A percentile compares a stretch with the other conserved stretches of the same genome.
phyloP scores from a whole-genome alignment of 2,888 invertebrate species.

The Andrena dorsata region DNA sequence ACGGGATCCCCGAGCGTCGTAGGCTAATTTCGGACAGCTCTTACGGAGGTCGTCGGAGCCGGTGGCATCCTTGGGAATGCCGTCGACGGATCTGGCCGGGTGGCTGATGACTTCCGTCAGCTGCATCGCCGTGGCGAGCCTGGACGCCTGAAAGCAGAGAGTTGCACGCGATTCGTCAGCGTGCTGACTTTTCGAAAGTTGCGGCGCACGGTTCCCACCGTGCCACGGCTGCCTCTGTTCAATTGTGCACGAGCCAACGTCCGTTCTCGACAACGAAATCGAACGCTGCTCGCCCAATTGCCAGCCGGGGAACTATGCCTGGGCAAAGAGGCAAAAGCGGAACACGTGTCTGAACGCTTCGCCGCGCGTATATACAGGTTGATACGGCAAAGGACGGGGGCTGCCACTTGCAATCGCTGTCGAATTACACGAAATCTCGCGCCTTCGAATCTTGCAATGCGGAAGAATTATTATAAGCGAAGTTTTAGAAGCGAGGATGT shows the following conservation, averaged over 20 bases:
- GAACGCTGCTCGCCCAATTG: constrained; percentile 2
- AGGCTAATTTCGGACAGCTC: constrained; percentile 10
- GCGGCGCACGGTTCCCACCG: no score
- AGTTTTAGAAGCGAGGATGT: not conserved
- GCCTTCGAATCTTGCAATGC: not conserved
- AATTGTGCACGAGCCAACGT: constrained; percentile 4
- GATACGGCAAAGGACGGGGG: not conserved
- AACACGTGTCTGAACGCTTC: not conserved
- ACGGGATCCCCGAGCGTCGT: constrained; percentile 23
- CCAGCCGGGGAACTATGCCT: not conserved
- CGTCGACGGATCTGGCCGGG: constrained; percentile 31
- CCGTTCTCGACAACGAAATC: constrained; percentile 6
- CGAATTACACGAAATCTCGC: not conserved
- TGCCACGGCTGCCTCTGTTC: constrained; percentile 14
- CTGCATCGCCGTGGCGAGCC: constrained; percentile 75
- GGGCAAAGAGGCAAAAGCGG: constrained; percentile 16
- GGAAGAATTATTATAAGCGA: not conserved
- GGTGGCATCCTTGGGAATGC: constrained; percentile 69
- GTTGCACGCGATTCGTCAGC: constrained; percentile 35
- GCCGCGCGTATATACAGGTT: not conserved
- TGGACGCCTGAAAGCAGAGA: constrained; percentile 73
- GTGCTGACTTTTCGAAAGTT: constrained; percentile 7
- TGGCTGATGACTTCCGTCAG: constrained; percentile 74
- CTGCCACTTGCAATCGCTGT: not conserved
- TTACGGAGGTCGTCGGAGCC: constrained; percentile 68